Percentiles rank a stretch among this genome's conserved stretches.
Conservation (phyloP, 2,113 vertebrate species). For the Pelusios castaneus region DNA sequence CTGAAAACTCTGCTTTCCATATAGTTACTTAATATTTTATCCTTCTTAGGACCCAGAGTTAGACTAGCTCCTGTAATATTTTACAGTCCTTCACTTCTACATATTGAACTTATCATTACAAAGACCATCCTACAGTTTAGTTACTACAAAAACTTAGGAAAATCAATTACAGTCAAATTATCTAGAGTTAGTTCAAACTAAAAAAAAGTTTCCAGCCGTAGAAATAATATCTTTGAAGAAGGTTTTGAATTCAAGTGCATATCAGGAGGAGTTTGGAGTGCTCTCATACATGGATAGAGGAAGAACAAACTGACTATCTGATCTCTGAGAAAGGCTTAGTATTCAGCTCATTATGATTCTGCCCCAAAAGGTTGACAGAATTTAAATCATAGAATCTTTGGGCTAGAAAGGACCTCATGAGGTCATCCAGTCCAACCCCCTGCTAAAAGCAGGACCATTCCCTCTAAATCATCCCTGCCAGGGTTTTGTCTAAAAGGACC, state of each 20-base stretch:
- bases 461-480: no score
- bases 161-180: not conserved
- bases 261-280: not conserved
- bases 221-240: not conserved
- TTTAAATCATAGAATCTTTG: no score
- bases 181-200: rapidly evolving
- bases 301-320: not conserved
- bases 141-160: not conserved
- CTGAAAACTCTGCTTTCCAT: not conserved
- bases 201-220: not conserved
- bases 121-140: not conserved
- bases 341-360: not conserved
- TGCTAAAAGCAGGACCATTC: no score
- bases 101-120: not conserved
- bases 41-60: not conserved
- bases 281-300: not conserved
- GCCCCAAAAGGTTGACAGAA: not conserved
- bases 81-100: not conserved
- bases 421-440: no score
- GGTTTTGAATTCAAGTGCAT: not conserved
- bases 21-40: not conserved
- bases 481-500: no score
- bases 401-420: no score
- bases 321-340: not conserved
- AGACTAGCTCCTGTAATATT: not conserved